These are phyloP conservation scores for Siniperca chuatsi DNA, from an alignment of 2,113 vertebrate species.

Conservation along the genomic window DNA sequence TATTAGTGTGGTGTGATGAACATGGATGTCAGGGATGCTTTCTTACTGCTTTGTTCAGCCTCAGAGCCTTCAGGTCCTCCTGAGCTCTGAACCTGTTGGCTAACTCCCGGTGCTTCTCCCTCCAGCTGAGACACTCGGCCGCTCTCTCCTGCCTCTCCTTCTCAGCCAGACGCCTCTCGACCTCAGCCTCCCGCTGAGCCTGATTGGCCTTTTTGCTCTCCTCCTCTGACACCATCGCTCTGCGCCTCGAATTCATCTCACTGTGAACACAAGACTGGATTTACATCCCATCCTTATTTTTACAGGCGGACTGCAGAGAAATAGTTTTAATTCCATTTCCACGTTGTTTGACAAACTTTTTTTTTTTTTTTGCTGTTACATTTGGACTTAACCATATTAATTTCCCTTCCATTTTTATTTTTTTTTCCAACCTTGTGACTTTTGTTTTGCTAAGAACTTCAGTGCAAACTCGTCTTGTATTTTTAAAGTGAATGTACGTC, in stretches of 20 bases:
- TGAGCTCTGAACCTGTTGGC: constrained; percentile 65
- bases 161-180: constrained; percentile 67
- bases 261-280: constrained; percentile 41
- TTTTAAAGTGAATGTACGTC: neutral
- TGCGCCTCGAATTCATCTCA: constrained; percentile 69
- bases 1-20: neutral
- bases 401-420: neutral
- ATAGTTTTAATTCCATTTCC: neutral
- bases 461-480: neutral
- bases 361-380: neutral
- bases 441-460: too few relatives aligned
- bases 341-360: too few relatives aligned
- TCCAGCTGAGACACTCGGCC: constrained; percentile 79
- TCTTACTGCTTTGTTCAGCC: constrained; percentile 81
- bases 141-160: constrained; percentile 72
- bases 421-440: neutral
- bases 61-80: constrained; percentile 80
- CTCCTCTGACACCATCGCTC: constrained; percentile 73
- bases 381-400: neutral
- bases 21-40: neutral
- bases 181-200: constrained; percentile 75
- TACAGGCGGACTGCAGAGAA: neutral
- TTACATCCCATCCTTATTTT: neutral
- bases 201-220: constrained; percentile 62
- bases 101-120: constrained; percentile 75